Evolutionary conservation across 2,888 invertebrate species (phyloP).

Genomic region (Thumatha senex): DNA sequence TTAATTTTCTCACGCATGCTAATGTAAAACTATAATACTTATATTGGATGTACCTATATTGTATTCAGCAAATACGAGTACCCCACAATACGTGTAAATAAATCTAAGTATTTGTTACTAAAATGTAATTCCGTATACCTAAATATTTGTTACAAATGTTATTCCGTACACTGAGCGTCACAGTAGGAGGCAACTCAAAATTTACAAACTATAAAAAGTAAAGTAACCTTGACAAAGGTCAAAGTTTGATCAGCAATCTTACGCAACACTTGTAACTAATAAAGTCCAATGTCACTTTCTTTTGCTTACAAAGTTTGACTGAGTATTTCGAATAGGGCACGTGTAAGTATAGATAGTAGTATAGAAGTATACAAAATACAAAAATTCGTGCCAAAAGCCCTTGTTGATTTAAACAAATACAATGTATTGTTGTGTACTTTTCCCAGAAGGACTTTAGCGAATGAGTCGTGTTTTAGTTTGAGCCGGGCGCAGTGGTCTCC

Average conservation of each 20-base stretch:
- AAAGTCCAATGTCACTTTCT: not conserved
- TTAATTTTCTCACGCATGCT: too few species aligned
- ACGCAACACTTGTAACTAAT: not conserved
- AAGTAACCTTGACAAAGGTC: not conserved
- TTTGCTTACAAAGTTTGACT: not conserved
- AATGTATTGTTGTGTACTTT: slow-evolving; percentile 10
- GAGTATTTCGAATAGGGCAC: slow-evolving; percentile 12
- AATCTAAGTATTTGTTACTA: too few species aligned
- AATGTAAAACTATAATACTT: too few species aligned
- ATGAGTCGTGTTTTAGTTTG: slow-evolving; percentile 4
- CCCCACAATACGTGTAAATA: too few species aligned
- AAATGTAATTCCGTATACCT: too few species aligned
- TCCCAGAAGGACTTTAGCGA: slow-evolving; percentile 26
- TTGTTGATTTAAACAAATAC: not conserved
- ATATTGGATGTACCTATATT: too few species aligned
- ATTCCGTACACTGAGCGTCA: too few species aligned
- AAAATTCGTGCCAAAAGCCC: slow-evolving; percentile 18
- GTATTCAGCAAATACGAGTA: too few species aligned
- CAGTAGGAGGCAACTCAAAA: too few species aligned
- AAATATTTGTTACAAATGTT: too few species aligned
- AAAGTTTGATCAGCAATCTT: not conserved
- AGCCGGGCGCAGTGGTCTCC: slow-evolving; percentile 30
- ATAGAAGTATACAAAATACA: not conserved
- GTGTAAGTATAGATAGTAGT: slow-evolving; percentile 20
- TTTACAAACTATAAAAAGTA: too few species aligned